Base-by-base conservation (phyloP, 2,888 invertebrate species). In the Trichopoda pennipes region DNA sequence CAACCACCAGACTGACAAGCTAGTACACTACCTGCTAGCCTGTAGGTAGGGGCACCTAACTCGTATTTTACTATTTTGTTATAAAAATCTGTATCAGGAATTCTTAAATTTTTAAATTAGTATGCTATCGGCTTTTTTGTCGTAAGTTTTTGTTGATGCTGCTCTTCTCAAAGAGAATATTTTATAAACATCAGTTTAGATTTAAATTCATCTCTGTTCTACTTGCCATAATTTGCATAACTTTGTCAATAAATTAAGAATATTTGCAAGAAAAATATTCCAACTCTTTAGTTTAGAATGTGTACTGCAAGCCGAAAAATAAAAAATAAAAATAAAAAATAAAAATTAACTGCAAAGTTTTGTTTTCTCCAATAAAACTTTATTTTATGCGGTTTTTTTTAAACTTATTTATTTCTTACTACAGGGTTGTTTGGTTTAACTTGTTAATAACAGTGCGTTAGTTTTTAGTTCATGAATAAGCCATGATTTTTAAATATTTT, bases 401-500 rank as follows among this genome's bases (percentile, higher is more conserved):
- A 17, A 38, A 6, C 68, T 63, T 79, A 8, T 44, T 55, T 81
- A 58, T 72, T 80, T 55, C 74, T 79, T 66, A 17, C 49, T 68
- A 66, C 17, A 77, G 75, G 77, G 66, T 82, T 82, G 82, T 61
- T 75, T 28, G 7, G 28, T 58, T 77, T 63, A 77, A 78, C 70
- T 80, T 80, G 80, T 80, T 80, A 74, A 53, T 55, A 68, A 75
- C 77, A 61, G 81, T 83, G 74, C 73, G 73, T 75, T 81, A 74
- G 79, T 79, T 84, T 77, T 73, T 82, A 83, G 83, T 84, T 85
- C 84, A 85, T 85, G 85, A 85, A 85, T 85, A 85, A 85, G 81
- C 81, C 85, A 85, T 85, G 84, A 77, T 70, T 76, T 78, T 53
- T 75, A 68, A 60, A 74, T 78, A 80, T 42, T 78, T 74, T 58